Conservation (phyloP, 92 coral and sea anemone species). For the Hydrozoanthus gracilis region DNA sequence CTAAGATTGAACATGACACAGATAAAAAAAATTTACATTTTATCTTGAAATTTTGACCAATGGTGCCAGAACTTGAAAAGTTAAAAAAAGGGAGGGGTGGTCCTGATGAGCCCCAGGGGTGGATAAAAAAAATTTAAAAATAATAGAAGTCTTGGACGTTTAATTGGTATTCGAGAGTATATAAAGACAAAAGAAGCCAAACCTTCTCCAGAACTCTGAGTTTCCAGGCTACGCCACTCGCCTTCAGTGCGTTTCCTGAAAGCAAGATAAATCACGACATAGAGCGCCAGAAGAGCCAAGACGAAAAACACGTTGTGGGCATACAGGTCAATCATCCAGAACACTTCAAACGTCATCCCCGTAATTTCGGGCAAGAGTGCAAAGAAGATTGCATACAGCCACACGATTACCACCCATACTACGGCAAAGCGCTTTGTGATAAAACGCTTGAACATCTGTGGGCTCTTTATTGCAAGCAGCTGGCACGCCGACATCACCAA, state of each 20-base stretch:
- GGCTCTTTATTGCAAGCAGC: conserved; percentile 65
- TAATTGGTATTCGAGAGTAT: neutral
- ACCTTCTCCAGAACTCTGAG: conserved; percentile 30
- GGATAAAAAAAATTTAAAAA: too few species aligned
- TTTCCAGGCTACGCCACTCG: conserved; percentile 46
- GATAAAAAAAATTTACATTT: too few species aligned
- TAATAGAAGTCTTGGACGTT: neutral
- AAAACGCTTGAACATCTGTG: conserved; percentile 54
- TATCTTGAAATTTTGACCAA: too few species aligned
- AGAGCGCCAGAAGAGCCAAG: conserved; percentile 54
- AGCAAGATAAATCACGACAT: conserved; percentile 58
- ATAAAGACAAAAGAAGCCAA: neutral
- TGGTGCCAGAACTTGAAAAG: too few species aligned
- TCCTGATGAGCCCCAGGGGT: neutral
- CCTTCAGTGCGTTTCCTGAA: conserved; percentile 59
- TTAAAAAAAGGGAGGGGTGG: too few species aligned
- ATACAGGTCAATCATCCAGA: conserved; percentile 55
- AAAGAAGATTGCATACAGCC: conserved; percentile 70
- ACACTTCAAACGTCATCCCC: conserved; percentile 26
- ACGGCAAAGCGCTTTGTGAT: conserved; percentile 52
- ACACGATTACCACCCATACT: conserved; percentile 49
- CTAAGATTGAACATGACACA: too few species aligned
- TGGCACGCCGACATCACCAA: conserved; percentile 69
- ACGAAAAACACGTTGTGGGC: conserved; percentile 69
- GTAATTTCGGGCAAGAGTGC: conserved; percentile 72